A percentile compares a stretch with the other conserved stretches of the same genome.
These are phyloP conservation scores for Phylloscopus trochiloides DNA, from an alignment of 2,113 vertebrate genomes.

Conservation along the genomic window DNA sequence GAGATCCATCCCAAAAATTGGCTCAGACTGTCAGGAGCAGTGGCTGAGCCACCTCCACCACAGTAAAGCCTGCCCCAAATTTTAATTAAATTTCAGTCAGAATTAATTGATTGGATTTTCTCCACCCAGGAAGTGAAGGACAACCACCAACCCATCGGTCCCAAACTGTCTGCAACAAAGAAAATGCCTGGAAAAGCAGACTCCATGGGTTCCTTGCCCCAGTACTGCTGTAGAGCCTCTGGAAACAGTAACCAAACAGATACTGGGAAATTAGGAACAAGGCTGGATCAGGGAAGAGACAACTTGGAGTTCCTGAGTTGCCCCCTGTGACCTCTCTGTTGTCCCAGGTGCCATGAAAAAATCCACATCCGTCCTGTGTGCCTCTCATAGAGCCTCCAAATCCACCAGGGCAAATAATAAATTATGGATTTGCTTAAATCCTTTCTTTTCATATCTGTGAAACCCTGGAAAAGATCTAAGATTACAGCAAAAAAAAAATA, in stretches of 20 bases:
- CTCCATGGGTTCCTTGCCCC: rapidly evolving
- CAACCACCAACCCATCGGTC: rapidly evolving
- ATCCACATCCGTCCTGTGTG: background rate
- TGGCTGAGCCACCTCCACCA: background rate
- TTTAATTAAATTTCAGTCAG: background rate
- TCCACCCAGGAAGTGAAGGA: background rate
- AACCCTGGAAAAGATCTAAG: background rate
- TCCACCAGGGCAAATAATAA: background rate
- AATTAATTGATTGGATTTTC: background rate
- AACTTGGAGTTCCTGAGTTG: background rate
- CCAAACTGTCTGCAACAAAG: background rate
- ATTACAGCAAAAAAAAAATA: background rate
- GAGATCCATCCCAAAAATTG: rapidly evolving
- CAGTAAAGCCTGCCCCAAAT: rapidly evolving
- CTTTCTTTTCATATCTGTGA: background rate
- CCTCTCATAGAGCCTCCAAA: background rate
- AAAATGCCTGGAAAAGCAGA: background rate
- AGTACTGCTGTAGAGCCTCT: background rate
- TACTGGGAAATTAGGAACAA: rapidly evolving
- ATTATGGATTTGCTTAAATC: background rate
- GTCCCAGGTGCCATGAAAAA: background rate
- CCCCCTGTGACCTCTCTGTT: background rate
- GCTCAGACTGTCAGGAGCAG: background rate
- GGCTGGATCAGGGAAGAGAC: background rate
- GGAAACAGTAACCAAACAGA: background rate